phyloP scores from a whole-genome alignment of 2,113 vertebrate species.

The Gila orcuttii region DNA sequence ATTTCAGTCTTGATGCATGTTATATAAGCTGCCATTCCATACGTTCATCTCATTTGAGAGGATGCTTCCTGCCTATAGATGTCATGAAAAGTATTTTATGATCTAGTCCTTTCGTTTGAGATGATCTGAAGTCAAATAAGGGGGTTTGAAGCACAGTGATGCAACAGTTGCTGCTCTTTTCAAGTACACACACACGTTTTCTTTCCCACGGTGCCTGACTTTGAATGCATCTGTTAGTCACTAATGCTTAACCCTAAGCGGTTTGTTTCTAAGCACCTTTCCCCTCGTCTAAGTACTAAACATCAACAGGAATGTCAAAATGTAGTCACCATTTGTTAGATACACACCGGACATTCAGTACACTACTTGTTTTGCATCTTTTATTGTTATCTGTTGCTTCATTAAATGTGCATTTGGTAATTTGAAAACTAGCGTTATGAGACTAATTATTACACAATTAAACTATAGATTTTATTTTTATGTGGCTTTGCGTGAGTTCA shows the following conservation, averaged over 20 bases:
- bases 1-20: no score
- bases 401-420: constrained; percentile 47
- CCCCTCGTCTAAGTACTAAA: neutral
- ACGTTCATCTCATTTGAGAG: neutral
- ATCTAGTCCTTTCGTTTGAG: neutral
- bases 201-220: constrained; percentile 59
- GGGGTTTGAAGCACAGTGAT: constrained; percentile 46
- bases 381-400: constrained; percentile 13
- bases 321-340: constrained; percentile 49
- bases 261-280: constrained; percentile 11
- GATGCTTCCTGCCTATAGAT: neutral
- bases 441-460: constrained; percentile 61
- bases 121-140: constrained; percentile 11
- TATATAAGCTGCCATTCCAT: no score
- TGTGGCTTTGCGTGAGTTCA: constrained; percentile 52
- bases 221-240: constrained; percentile 25
- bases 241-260: constrained; percentile 23
- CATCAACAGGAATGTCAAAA: constrained; percentile 36
- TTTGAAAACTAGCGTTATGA: constrained; percentile 52
- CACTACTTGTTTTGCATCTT: constrained; percentile 56
- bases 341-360: constrained; percentile 45
- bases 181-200: constrained; percentile 14
- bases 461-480: constrained; percentile 61
- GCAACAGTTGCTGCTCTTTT: constrained; percentile 12
- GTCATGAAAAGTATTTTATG: neutral